A percentile compares a stretch with the other conserved stretches of the same genome.
Evolutionary conservation across 2,888 invertebrate genomes (phyloP).

Genomic region (Venusia cambrica): DNA sequence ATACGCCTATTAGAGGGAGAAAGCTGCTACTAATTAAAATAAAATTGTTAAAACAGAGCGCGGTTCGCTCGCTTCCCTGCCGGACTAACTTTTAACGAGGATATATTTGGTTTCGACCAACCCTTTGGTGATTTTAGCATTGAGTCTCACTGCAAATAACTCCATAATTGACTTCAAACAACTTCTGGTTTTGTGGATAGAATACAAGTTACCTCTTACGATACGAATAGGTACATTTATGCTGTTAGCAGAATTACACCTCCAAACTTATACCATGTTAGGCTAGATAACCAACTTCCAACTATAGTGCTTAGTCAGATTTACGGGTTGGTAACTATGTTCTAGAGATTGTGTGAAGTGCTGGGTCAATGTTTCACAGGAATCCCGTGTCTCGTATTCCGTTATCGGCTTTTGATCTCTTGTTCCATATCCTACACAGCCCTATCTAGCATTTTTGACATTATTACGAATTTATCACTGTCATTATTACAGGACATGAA

Average conservation of each 20-base stretch:
- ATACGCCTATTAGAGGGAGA: conserved; percentile 63
- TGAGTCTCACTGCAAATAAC: conserved; percentile 78
- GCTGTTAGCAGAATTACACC: conserved; percentile 28
- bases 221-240: conserved; percentile 30
- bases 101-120: conserved; percentile 78
- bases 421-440: too few relatives aligned
- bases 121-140: conserved; percentile 79
- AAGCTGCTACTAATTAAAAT: conserved; percentile 77
- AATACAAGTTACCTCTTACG: conserved; percentile 48
- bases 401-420: too few relatives aligned
- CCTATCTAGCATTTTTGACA: too few relatives aligned
- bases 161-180: conserved; percentile 78
- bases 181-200: conserved; percentile 60
- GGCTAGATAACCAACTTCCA: conserved; percentile 20
- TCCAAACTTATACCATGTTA: conserved; percentile 23
- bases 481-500: too few relatives aligned
- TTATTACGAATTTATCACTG: too few relatives aligned
- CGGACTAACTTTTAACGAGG: conserved; percentile 79
- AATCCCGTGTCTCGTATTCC: too few relatives aligned
- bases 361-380: too few relatives aligned
- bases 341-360: too few relatives aligned
- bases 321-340: conserved; percentile 14
- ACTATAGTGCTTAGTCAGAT: conserved; percentile 23
- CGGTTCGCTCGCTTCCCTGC: conserved; percentile 46
- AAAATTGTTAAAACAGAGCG: conserved; percentile 75